Conservation (phyloP, 1,140 invertebrate species). For the Stenopsyche tienmushanensis region DNA sequence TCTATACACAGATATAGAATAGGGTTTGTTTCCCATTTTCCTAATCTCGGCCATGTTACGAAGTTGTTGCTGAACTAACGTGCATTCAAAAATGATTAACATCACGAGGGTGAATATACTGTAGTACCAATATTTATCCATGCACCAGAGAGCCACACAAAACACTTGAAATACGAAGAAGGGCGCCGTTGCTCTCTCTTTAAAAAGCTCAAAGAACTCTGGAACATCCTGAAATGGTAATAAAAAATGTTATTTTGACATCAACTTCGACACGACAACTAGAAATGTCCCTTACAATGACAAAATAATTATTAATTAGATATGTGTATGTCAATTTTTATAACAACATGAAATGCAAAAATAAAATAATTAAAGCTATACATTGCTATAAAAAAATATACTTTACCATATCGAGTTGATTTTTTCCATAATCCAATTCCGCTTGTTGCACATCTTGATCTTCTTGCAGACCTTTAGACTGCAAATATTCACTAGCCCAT, state of each 20-base stretch:
- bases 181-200: conserved; percentile 95
- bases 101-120: conserved; percentile 97
- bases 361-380: too few relatives aligned
- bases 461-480: conserved; percentile 85
- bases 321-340: neutral
- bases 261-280: too few relatives aligned
- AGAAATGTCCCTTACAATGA: neutral
- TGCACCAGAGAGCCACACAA: conserved; percentile 97
- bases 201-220: conserved; percentile 95
- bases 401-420: conserved; percentile 77
- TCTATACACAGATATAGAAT: conserved; percentile 90
- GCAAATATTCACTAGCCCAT: conserved; percentile 71
- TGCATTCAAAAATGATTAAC: conserved; percentile 97
- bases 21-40: conserved; percentile 99
- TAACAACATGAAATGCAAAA: neutral
- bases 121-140: conserved; percentile 99
- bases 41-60: conserved; percentile 98
- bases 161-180: conserved; percentile 97
- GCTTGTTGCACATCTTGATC: conserved; percentile 75
- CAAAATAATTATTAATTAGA: neutral
- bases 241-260: neutral
- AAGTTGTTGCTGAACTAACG: conserved; percentile 96
- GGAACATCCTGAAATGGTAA: conserved; percentile 76
- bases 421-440: conserved; percentile 83
- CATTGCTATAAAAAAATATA: too few relatives aligned